These are phyloP conservation scores for Trachythela sp. DNA, from an alignment of 64 coral and sea anemone genomes.

Conservation along the genomic window DNA sequence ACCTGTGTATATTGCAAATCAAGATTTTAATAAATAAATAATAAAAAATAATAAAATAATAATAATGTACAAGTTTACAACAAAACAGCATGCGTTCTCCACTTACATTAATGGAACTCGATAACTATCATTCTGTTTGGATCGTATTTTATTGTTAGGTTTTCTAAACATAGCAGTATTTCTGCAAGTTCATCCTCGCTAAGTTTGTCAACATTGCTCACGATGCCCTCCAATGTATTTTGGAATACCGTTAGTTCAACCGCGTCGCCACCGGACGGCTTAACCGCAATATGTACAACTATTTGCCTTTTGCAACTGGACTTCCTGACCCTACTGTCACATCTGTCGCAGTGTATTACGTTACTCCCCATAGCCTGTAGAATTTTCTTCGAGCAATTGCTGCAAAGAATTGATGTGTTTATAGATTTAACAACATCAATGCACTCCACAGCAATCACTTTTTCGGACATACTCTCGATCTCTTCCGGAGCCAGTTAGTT, in stretches of 20 bases:
- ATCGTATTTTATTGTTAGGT: not conserved
- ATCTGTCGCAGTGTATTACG: too few relatives aligned
- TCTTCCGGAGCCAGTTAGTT: not conserved
- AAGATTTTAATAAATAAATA: too few relatives aligned
- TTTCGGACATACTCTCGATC: too few relatives aligned
- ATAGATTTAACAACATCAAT: too few relatives aligned
- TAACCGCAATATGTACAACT: not conserved
- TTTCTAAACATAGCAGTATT: not conserved
- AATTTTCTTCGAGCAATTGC: too few relatives aligned
- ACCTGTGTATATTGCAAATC: too few relatives aligned
- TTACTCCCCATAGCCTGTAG: too few relatives aligned
- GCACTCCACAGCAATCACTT: too few relatives aligned
- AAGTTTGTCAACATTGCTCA: not conserved
- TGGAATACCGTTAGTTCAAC: not conserved
- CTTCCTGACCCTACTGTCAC: too few relatives aligned
- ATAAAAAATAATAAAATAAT: too few relatives aligned
- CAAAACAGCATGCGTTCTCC: not conserved
- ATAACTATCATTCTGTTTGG: constrained; percentile 5
- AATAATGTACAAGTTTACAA: not conserved
- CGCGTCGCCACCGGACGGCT: not conserved
- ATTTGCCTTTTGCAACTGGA: too few relatives aligned
- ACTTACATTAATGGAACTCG: not conserved
- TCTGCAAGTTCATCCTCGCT: constrained; percentile 1
- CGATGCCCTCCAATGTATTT: not conserved
- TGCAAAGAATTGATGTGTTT: too few relatives aligned